Base-by-base conservation (phyloP, 2,113 vertebrate genomes). In the Myrmophylax atrothorax region DNA sequence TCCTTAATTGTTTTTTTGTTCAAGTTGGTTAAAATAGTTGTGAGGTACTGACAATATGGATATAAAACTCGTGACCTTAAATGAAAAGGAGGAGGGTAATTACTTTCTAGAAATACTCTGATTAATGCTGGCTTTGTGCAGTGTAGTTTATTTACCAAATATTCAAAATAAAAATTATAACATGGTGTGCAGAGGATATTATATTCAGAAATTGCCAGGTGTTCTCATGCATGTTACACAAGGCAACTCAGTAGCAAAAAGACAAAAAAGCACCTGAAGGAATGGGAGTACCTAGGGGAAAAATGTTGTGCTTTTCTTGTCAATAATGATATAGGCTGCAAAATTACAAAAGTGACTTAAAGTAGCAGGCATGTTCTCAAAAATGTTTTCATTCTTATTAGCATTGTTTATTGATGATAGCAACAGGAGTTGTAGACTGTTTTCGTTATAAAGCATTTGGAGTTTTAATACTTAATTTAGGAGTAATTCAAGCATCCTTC, bases 61-160 rank as follows among this genome's bases (percentile, higher is more conserved):
- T 38, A 50, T 44, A 37, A 73, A 79, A 76, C 18, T 18, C 14
- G 12, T 28, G 85, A 38, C 4, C 4, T 56, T 35, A 28, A 56
- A 70, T 40, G 66, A 79, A 29, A 33, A 33, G 13, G 1, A 9
- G 1, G 3, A 3, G 3, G 1, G 9, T 28, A 29, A 31, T 3
- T 58, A 18, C 3, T 42, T 88, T 74, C 74, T 46, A 50, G 15
- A 90, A 63, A 53, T 62, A 62, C 3, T 64, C 5, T 29, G 18
- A 46, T 47, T 53, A 63, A 72, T 35, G 4, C 2, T 89, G 7
- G 17, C 24, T n/a, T 72, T 31, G 5, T 46, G 19, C 4, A 42
- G 11, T 18, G 28, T 2, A 37, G 8, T 72, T 79, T 42, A 37
- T 49, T 14, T 1, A 6, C 20, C 7, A 14, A 29, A 35, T 3